Conservation (phyloP, 2,888 invertebrate species). For the Xanthia togata region DNA sequence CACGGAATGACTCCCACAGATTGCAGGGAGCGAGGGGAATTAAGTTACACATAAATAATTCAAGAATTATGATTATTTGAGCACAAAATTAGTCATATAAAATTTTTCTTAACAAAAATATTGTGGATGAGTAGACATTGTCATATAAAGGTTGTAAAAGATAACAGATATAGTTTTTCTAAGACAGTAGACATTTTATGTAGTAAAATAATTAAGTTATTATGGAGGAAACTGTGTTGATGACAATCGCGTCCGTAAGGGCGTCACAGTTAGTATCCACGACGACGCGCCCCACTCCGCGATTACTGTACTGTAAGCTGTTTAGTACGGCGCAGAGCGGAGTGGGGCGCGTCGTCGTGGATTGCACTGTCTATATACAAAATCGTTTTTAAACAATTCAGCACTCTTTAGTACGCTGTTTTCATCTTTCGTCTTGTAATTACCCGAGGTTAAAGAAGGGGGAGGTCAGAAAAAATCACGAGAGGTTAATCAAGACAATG, state of each 20-base stretch:
- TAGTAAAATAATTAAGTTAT: background rate
- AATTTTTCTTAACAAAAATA: background rate
- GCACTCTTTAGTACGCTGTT: background rate
- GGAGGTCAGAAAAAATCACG: too few species aligned
- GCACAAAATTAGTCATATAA: background rate
- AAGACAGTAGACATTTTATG: too few species aligned
- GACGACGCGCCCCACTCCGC: too few species aligned
- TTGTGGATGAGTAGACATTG: background rate
- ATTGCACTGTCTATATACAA: background rate
- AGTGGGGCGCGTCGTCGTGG: too few species aligned
- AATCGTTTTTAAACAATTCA: background rate
- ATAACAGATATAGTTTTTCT: too few species aligned
- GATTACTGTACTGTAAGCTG: too few species aligned
- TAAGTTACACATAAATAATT: background rate
- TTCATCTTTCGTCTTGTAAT: background rate
- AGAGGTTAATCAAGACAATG: too few species aligned
- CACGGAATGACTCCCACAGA: too few species aligned
- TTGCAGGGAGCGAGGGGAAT: too few species aligned
- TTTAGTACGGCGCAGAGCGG: too few species aligned
- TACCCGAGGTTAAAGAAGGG: too few species aligned
- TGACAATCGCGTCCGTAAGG: background rate
- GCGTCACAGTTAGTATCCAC: background rate
- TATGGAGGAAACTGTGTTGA: background rate
- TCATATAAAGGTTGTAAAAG: too few species aligned
- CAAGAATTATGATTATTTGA: slow-evolving; percentile 9